A percentile compares a stretch with the other conserved stretches of the same genome.
Evolutionary conservation across 2,888 invertebrate species (phyloP).

Genomic region (Arge pagana): DNA sequence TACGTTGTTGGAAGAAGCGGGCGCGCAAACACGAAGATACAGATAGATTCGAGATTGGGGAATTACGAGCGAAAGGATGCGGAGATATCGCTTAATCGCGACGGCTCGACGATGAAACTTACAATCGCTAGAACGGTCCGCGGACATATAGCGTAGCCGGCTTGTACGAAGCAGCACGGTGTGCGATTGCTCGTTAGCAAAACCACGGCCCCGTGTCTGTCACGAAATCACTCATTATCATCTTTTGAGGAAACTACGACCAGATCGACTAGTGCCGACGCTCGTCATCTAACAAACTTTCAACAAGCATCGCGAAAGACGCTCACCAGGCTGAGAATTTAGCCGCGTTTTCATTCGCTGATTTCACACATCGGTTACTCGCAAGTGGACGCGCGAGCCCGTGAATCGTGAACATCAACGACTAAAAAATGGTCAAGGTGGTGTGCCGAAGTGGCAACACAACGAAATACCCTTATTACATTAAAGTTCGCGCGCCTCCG

Average conservation of each 20-base stretch:
- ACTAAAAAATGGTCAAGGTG: background rate
- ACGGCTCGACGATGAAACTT: too few species aligned
- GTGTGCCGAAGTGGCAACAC: conserved; percentile 41
- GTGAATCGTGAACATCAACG: conserved; percentile 6
- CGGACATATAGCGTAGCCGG: too few species aligned
- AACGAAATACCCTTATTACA: conserved; percentile 50
- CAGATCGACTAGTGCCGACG: conserved; percentile 32
- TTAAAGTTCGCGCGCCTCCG: conserved; percentile 43
- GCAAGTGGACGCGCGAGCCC: conserved; percentile 22
- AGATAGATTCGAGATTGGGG: too few species aligned
- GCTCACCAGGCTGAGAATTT: conserved; percentile 33
- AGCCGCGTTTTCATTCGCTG: background rate
- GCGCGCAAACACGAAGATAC: too few species aligned
- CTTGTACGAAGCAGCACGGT: conserved; percentile 37
- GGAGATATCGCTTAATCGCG: too few species aligned
- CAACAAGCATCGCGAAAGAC: conserved; percentile 27
- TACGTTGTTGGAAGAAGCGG: too few species aligned
- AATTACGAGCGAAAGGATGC: too few species aligned
- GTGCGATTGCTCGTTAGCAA: conserved; percentile 58
- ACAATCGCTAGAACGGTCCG: too few species aligned
- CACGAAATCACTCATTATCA: conserved; percentile 60
- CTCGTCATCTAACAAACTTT: conserved; percentile 7
- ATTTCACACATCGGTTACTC: conserved; percentile 45
- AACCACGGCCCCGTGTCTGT: conserved; percentile 59
- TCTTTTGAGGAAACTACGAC: conserved; percentile 57